A percentile compares a stretch with the other conserved stretches of the same genome.
Evolutionary conservation across 2,797 vertebrate species (phyloP).

Genomic region (Macroramphosus scolopax): DNA sequence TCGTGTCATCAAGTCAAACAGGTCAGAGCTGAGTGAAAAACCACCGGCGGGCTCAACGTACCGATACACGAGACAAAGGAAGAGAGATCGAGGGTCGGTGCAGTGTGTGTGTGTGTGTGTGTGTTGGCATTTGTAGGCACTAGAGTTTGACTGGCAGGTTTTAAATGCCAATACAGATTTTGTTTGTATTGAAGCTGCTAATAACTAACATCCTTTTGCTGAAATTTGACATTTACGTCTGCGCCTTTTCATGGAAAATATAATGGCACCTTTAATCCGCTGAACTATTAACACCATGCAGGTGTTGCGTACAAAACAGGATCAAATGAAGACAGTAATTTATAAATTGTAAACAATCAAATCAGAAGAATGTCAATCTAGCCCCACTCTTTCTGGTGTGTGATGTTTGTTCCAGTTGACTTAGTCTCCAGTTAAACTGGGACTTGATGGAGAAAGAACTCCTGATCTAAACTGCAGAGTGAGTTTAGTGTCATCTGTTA

Average conservation of each 20-base stretch:
- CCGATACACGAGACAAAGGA: conserved; percentile 8
- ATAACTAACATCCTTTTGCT: too few species aligned
- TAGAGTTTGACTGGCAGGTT: conserved; percentile 52
- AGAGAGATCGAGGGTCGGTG: conserved; percentile 4
- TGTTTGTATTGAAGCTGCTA: conserved; percentile 22
- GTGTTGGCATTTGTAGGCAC: conserved; percentile 58
- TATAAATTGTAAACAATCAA: too few species aligned
- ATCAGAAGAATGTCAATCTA: too few species aligned
- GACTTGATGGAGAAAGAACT: conserved; percentile 16
- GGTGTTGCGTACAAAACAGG: conserved; percentile 1
- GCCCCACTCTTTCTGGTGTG: too few species aligned
- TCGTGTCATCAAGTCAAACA: conserved; percentile 28
- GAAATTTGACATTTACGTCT: conserved; percentile 19
- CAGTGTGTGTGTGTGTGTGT: too few species aligned
- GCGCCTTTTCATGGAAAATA: conserved; percentile 16
- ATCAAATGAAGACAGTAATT: conserved; percentile 4
- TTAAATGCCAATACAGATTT: conserved; percentile 41
- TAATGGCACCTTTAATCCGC: conserved; percentile 12
- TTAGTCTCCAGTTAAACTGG: conserved; percentile 7
- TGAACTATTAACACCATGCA: conserved; percentile 14
- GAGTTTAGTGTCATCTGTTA: too few species aligned
- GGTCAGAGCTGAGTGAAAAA: conserved; percentile 20
- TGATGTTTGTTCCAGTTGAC: conserved; percentile 3
- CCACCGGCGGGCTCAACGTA: conserved; percentile 22
- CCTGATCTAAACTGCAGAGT: conserved; percentile 23